Conservation (phyloP, 2,797 vertebrate species). For the Bovichtus diacanthus region DNA sequence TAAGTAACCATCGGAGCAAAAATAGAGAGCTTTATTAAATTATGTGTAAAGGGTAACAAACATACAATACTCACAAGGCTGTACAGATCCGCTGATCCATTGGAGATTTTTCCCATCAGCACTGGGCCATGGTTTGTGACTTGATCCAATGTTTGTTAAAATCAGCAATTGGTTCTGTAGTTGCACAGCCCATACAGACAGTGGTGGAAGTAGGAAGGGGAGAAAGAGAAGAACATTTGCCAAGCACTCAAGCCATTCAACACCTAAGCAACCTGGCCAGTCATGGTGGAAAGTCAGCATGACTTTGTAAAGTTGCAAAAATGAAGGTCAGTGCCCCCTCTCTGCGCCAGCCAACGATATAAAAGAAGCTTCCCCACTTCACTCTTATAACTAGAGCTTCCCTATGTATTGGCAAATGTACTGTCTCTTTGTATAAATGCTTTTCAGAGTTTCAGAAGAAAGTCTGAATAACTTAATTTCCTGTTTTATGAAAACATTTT, state of each 20-base stretch:
- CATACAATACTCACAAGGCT: neutral
- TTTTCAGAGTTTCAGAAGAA: too few species aligned
- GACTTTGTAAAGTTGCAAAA: constrained; percentile 15
- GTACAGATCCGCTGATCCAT: too few species aligned
- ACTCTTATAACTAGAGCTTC: neutral
- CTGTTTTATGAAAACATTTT: too few species aligned
- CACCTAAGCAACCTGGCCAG: neutral
- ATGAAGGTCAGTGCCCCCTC: neutral
- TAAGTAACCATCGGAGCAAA: too few species aligned
- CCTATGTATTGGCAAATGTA: too few species aligned
- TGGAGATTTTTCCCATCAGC: too few species aligned
- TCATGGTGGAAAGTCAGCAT: constrained; percentile 14
- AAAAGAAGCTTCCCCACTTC: neutral
- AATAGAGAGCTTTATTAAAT: neutral
- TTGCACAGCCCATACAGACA: neutral
- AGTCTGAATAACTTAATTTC: too few species aligned
- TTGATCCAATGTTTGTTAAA: constrained; percentile 6
- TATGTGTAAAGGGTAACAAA: neutral
- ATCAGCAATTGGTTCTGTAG: neutral
- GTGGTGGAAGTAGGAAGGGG: neutral
- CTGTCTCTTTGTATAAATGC: too few species aligned
- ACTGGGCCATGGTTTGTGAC: neutral
- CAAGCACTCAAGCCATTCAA: neutral
- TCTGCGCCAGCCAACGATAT: neutral
- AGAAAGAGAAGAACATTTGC: neutral